These are phyloP conservation scores for Notospermus geniculatus DNA, from an alignment of 1,140 invertebrate species.

Conservation along the genomic window DNA sequence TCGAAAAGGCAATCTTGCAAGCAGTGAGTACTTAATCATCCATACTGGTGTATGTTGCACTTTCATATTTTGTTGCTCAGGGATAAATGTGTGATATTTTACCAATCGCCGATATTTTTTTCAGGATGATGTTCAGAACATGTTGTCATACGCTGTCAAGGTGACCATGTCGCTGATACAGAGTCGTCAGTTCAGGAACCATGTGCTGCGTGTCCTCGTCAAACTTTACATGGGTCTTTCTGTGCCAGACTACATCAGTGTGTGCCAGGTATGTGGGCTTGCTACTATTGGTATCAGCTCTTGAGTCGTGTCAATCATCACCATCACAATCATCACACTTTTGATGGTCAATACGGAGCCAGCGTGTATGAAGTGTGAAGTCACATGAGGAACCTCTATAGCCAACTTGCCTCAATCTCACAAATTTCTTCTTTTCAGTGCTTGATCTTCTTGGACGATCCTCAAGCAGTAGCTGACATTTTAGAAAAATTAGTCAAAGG, in stretches of 20 bases:
- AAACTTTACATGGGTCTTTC: constrained; percentile 81
- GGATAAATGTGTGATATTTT: neutral
- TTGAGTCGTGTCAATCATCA: no score
- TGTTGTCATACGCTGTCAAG: constrained; percentile 92
- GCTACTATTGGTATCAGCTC: no score
- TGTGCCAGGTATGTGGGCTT: constrained; percentile 61
- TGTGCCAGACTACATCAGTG: constrained; percentile 92
- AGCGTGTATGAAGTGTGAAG: no score
- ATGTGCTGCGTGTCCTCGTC: constrained; percentile 84
- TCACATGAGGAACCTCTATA: no score
- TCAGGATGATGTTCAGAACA: constrained; percentile 79
- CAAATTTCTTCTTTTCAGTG: constrained; percentile 71
- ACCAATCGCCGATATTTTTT: constrained; percentile 3
- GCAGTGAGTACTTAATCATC: constrained; percentile 61
- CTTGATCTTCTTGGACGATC: constrained; percentile 93
- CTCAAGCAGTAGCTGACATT: constrained; percentile 84
- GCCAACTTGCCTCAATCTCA: no score
- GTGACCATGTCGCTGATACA: constrained; percentile 94
- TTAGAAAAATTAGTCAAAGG: constrained; percentile 83
- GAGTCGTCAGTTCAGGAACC: constrained; percentile 87
- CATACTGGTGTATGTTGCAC: no score
- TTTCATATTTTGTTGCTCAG: no score
- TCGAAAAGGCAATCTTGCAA: constrained; percentile 82
- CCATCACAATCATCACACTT: no score
- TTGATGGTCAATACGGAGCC: no score